Base-by-base conservation (phyloP, 2,797 vertebrate species). In the Poecilia velifera region DNA sequence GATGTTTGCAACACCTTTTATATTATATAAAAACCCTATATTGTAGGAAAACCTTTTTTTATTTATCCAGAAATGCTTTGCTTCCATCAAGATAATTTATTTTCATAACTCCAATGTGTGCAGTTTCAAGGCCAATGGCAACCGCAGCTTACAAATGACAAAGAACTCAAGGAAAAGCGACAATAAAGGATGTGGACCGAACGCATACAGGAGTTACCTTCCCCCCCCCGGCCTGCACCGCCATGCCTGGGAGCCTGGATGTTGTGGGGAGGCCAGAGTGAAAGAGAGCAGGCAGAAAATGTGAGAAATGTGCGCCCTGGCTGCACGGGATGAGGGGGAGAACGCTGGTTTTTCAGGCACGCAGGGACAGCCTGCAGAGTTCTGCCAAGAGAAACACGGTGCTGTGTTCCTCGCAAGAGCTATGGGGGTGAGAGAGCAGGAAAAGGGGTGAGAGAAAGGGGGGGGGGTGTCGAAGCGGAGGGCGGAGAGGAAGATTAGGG, bases 301-400 rank as follows among this genome's bases (percentile, higher is more conserved):
- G 92, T 95, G 93, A 96, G 95, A 96, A 96, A 96, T 95, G 94
- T 93, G 91, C 89, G 34, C 84, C 75, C 94, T 95, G 95, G 95
- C 94, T 89, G 93, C 90, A 77, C 43, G 90, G 90, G 93, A 93
- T 84, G 89, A 92, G 91, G 89, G 92, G 90, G 93, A 93, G 94
- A 93, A 87, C 77, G 85, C 90, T 92, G 94, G 91, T 92, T 94
- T 92, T 95, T 95, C 86, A 95, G 93, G 94, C 95, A 94, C 88
- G 91, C 91, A 94, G 95, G 94, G 95, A 96, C 95, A 94, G 94
- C 94, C 92, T 94, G 89, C 88, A 90, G 92, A 95, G 95, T 94
- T 95, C 95, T 96, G 95, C 96, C 96, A 96, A 96, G 85, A 96
- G 94, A 93, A 96, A 96, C 94, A 96, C 83, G 88, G 93, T 74